These are phyloP conservation scores for Cyprinodon diabolis DNA, from an alignment of 2,797 vertebrate genomes.

Conservation along the genomic window DNA sequence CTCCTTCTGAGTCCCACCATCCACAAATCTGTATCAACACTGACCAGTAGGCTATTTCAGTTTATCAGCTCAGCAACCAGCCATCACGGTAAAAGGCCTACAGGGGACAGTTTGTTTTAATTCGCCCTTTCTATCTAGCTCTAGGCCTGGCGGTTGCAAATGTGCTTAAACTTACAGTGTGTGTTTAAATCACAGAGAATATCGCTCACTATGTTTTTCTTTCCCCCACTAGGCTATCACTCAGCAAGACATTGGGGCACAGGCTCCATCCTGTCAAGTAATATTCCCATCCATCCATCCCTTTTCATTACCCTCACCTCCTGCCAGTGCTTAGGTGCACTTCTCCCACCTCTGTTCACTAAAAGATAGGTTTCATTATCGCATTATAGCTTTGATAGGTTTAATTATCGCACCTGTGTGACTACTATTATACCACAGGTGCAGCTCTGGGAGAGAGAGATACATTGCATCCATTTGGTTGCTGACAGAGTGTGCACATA, in stretches of 20 bases:
- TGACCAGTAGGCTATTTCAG: slow-evolving; percentile 26
- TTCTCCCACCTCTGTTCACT: slow-evolving; percentile 35
- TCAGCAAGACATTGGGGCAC: slow-evolving; percentile 43
- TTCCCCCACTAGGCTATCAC: slow-evolving; percentile 38
- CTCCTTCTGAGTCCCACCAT: slow-evolving; percentile 17
- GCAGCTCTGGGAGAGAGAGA: slow-evolving; percentile 22
- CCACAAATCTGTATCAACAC: background rate
- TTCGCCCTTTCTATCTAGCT: slow-evolving; percentile 26
- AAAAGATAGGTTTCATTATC: no score
- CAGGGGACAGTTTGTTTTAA: slow-evolving; percentile 47
- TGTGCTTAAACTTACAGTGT: slow-evolving; percentile 20
- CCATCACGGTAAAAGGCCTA: slow-evolving; percentile 21
- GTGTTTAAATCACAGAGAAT: slow-evolving; percentile 62
- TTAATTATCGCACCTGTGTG: slow-evolving; percentile 36
- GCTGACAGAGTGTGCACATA: background rate
- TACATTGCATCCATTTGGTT: slow-evolving; percentile 6
- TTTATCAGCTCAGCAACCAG: slow-evolving; percentile 40
- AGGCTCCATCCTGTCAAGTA: slow-evolving; percentile 41
- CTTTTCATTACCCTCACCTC: slow-evolving; percentile 61
- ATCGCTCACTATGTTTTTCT: slow-evolving; percentile 53
- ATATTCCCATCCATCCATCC: slow-evolving; percentile 59
- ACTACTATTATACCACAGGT: slow-evolving; percentile 33
- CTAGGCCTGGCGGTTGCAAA: slow-evolving; percentile 9
- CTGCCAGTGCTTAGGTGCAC: slow-evolving; percentile 48
- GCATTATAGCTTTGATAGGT: no score